Percentiles rank a stretch among this genome's conserved stretches.
Evolutionary conservation across 2,888 invertebrate species (phyloP).

Genomic region (Ischnura elegans): DNA sequence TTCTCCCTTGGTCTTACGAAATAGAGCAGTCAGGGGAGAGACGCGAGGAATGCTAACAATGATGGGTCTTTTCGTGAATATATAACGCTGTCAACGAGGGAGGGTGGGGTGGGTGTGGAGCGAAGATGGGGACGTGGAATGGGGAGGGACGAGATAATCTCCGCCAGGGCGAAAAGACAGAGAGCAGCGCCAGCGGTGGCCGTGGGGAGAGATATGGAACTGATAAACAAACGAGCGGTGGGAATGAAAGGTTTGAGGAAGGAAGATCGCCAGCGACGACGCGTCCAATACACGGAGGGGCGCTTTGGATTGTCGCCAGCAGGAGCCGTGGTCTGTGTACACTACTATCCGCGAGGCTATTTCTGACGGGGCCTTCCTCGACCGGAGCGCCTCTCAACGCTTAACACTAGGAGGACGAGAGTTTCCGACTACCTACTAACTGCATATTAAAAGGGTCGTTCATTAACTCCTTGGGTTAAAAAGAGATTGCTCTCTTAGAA

Average conservation of each 20-base stretch:
- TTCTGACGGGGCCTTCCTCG: no score
- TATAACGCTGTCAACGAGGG: neutral
- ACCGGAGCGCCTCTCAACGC: no score
- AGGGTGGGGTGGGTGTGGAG: neutral
- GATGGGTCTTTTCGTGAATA: conserved; percentile 38
- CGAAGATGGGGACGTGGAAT: no score
- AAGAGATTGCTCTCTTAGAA: no score
- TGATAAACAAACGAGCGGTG: conserved; percentile 36
- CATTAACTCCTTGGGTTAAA: no score
- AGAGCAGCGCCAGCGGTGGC: conserved; percentile 35
- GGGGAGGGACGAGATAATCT: conserved; percentile 4
- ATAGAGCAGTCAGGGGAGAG: neutral
- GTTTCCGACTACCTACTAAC: no score
- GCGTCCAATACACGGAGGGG: neutral
- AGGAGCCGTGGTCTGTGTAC: neutral
- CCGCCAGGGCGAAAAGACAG: conserved; percentile 42
- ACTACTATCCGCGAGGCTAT: conserved; percentile 32
- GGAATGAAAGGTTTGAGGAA: conserved; percentile 51
- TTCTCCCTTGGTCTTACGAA: no score
- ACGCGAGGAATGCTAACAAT: neutral
- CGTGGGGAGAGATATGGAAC: neutral
- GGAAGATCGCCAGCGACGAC: neutral
- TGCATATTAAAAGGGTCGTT: no score
- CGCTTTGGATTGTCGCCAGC: conserved; percentile 52
- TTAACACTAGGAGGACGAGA: no score